Evolutionary conservation across 2,113 vertebrate genomes (phyloP).

Genomic region (Cynoglossus semilaevis): DNA sequence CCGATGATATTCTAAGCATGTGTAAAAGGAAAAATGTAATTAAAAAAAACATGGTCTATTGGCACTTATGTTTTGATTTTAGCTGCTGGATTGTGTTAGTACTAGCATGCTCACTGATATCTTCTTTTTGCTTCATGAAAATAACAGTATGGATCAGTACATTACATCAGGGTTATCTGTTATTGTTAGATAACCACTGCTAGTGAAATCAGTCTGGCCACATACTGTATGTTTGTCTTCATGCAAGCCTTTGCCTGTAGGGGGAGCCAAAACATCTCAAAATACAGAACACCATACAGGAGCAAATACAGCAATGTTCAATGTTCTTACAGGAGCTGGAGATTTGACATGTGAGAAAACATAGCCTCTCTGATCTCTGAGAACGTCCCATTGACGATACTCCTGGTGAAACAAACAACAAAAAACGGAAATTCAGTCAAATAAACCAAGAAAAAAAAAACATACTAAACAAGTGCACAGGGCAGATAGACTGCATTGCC

Average conservation of each 20-base stretch:
- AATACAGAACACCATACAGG: not conserved
- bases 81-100: too few relatives aligned
- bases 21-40: too few relatives aligned
- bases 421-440: not conserved
- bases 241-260: not conserved
- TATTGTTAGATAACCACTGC: too few relatives aligned
- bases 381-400: constrained; percentile 95
- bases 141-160: too few relatives aligned
- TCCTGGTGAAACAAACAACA: constrained; percentile 72
- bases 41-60: too few relatives aligned
- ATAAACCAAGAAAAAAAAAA: not conserved
- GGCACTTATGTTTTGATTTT: too few relatives aligned
- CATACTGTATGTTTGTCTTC: too few relatives aligned
- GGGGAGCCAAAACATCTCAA: not conserved
- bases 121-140: too few relatives aligned
- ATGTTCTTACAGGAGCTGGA: constrained; percentile 92
- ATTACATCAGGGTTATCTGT: too few relatives aligned
- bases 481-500: constrained; percentile 13
- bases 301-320: not conserved
- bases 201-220: too few relatives aligned
- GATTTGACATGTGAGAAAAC: constrained; percentile 91
- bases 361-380: constrained; percentile 92
- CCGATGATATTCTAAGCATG: too few relatives aligned
- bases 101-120: too few relatives aligned
- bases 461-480: constrained; percentile 6